Evolutionary conservation across 2,888 invertebrate species (phyloP), one percentile per base, ranked within the genome.

Genomic region (Thecophora atra): DNA sequence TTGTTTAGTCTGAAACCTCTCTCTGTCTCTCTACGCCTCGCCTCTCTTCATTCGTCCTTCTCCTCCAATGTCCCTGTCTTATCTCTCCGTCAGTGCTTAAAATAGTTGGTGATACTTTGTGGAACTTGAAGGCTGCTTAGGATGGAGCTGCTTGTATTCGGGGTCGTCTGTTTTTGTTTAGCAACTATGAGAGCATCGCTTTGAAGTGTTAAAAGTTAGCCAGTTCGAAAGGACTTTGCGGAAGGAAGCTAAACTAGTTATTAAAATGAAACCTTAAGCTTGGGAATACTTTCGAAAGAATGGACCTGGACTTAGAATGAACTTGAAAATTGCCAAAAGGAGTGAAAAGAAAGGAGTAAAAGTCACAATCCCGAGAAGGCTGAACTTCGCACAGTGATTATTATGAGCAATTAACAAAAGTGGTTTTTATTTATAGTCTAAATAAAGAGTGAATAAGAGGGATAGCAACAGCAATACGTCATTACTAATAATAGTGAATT

Each of bases 61-160:
- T 17, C 26, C 58, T 58, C 30, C 51, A 15, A 11, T 28, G 17
- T n/a, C 37, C 11, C 11, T n/a, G 52, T 37, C 54, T 51, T 30
- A 15, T 51, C 28, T 62, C 37, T 11, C 42, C 47, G 15, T 19
- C 51, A 30, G 56, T 68, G 63, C 52, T 63, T 70, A 70, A 71
- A 65, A 65, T 47, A 30, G 64, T 64, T 65, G 64, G 65, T 51
- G 54, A 44, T 65, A 60, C 60, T 65, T 73, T 70, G 62, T 54
- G 64, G 64, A 71, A 74, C 71, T 74, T 71, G 63, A 74, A 74
- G 73, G 69, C 74, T 64, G 74, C 72, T 74, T 74, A 72, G 71
- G 72, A 71, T 71, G 44, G 44, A 72, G 51, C 63, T 62, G 51
- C 63, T 62, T 60, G 42, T 51, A 62, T 56, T 72, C 58, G 58